Base-by-base conservation (phyloP, 2,888 invertebrate genomes). In the Atethmia centrago region DNA sequence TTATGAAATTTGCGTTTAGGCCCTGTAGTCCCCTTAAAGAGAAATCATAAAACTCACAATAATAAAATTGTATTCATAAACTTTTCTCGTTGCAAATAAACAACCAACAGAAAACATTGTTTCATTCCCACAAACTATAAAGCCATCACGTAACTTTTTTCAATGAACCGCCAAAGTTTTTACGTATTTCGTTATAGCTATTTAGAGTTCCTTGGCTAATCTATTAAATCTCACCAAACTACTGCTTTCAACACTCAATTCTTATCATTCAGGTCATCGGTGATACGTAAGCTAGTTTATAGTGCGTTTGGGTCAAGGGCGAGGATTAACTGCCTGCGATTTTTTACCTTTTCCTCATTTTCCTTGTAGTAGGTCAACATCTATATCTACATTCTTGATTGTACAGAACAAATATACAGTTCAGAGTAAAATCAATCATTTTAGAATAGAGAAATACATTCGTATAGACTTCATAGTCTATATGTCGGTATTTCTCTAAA, bases 201-300 rank as follows among this genome's bases (percentile, higher is more conserved):
- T 75, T 71, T 71, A 74, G 67, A 82, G 71, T 75, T 83, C n/a
- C 58, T 62, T 55, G 31, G 47, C 51, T 77, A 80, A 84, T 80
- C 80, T 85, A 72, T 80, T 71, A 77, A 85, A 82, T 82, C 73
- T 64, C 21, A 71, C 73, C 69, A 74, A 82, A 78, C 68, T 75
- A 75, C 77, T 67, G 62, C 73, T 84, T 82, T 85, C 82, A 87
- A 77, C 85, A 79, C 83, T 86, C 77, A 79, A 71, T 76, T 62
- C 66, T 86, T 87, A 87, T 87, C 87, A 77, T 82, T 76, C 49
- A 75, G 85, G 87, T 71, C 86, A 87, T 87, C 87, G 47, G 68
- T 74, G 85, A 87, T 86, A 83, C 75, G 74, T 79, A 65, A 69
- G 77, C 77, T 63, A 58, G 62, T 82, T 79, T 70, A 77, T 77